Evolutionary conservation across 2,888 invertebrate species (phyloP).

Genomic region (Conomelus anceps): DNA sequence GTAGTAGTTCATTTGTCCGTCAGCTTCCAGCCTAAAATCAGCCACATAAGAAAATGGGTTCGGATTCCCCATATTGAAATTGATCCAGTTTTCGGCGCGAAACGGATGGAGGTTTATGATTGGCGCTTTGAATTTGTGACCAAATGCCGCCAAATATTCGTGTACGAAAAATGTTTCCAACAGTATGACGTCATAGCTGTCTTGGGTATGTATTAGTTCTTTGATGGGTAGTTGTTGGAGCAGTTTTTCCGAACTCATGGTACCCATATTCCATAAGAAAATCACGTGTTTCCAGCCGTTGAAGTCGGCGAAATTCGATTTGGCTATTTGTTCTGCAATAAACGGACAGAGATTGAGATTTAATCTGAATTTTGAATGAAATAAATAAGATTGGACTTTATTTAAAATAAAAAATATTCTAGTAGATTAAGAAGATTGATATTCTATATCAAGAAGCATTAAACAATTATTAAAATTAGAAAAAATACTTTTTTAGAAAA

Average conservation of each 20-base stretch:
- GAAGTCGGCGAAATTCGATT: not conserved
- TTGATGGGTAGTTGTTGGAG: slow-evolving; percentile 20
- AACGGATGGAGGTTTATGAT: slow-evolving; percentile 26
- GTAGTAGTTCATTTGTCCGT: slow-evolving; percentile 24
- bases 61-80: slow-evolving; percentile 25
- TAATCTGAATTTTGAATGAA: not conserved
- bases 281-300: not conserved
- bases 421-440: too few relatives aligned
- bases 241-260: not conserved
- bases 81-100: slow-evolving; percentile 15
- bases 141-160: slow-evolving; percentile 27
- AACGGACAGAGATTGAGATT: too few relatives aligned
- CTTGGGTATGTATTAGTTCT: slow-evolving; percentile 20
- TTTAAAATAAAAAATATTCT: too few relatives aligned
- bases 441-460: too few relatives aligned
- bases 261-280: not conserved
- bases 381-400: too few relatives aligned
- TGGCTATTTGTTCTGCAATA: not conserved
- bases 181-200: slow-evolving; percentile 29
- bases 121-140: slow-evolving; percentile 29
- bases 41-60: slow-evolving; percentile 25
- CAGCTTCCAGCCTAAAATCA: slow-evolving; percentile 10
- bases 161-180: slow-evolving; percentile 28
- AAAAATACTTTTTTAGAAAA: too few relatives aligned
- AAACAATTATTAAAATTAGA: too few relatives aligned